phyloP scores from a whole-genome alignment of 92 coral and sea anemone species.

The Diadumene lineata region DNA sequence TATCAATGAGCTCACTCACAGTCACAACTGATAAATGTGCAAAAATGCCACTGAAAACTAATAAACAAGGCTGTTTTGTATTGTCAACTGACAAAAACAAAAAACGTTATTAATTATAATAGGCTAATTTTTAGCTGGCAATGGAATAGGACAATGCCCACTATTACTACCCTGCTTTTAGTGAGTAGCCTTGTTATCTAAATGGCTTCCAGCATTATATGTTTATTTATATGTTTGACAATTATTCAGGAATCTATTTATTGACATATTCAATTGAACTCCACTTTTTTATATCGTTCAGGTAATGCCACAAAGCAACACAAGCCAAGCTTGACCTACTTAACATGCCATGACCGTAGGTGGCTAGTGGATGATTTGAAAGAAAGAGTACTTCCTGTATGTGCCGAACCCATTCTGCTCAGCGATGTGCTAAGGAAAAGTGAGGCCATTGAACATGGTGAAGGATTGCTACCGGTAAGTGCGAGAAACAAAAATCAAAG shows the following conservation, averaged over 20 bases:
- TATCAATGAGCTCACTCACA: no score
- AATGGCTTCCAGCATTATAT: background rate
- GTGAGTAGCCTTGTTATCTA: background rate
- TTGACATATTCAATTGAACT: no score
- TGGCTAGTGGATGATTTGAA: slow-evolving; percentile 52
- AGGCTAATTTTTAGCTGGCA: no score
- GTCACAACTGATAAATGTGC: slow-evolving; percentile 2
- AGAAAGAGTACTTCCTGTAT: slow-evolving; percentile 15
- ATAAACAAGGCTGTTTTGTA: no score
- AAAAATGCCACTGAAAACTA: background rate
- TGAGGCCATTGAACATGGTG: slow-evolving; percentile 24
- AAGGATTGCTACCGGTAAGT: slow-evolving; percentile 44
- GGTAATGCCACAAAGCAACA: slow-evolving; percentile 33
- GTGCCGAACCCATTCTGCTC: slow-evolving; percentile 1
- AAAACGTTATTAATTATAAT: no score
- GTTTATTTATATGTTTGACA: background rate
- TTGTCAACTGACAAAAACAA: no score
- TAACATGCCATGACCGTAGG: slow-evolving; percentile 17
- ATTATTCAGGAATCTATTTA: no score
- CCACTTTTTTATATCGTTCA: no score
- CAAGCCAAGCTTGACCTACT: slow-evolving; percentile 30
- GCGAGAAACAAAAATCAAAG: no score
- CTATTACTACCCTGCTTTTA: background rate
- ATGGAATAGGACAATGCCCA: no score
- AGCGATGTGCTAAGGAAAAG: slow-evolving; percentile 44